Evolutionary conservation across 2,888 invertebrate genomes (phyloP), one percentile per base, ranked within the genome.

Genomic region (Lymantria monacha): DNA sequence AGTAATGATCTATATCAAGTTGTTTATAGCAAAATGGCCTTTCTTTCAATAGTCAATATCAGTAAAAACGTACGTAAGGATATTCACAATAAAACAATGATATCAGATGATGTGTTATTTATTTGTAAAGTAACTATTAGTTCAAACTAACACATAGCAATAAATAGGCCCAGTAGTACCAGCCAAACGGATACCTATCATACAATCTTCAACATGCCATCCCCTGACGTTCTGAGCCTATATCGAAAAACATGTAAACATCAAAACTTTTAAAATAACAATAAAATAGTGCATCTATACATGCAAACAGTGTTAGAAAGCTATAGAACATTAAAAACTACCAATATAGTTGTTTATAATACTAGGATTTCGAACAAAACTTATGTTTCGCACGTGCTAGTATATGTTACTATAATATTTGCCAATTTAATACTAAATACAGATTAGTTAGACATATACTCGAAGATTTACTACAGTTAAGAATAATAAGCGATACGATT

Each of bases 101-200:
- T 48, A 10, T 49, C 62, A 64, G 22, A 22, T 61, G 70, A 61
- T 74, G 70, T 66, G 69, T 61, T 76, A 77, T 87, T 85, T 85
- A 86, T 85, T 80, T 85, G 79, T 84, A 86, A 82, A 85, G 74
- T 77, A 85, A 82, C 81, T 82, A 83, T 74, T 52, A 44, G 15
- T 80, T 79, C 72, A 77, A 81, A 81, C 79, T 82, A 87, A 82
- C 70, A 81, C 72, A 75, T 81, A 85, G 83, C 80, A 76, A 82
- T 87, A 87, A 87, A 85, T 74, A 70, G 63, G 74, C 87, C 74
- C 89, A 83, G 76, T 65, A 57, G 56, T 64, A 53, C 74, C 81
- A 80, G 55, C 64, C 82, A 79, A 62, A 69, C 78, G 70, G 60
- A 70, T 68, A 74, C 61, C 72, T 74, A 55, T 55, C 83, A 75